Percentiles rank a stretch among this genome's conserved stretches.
phyloP scores from a whole-genome alignment of 92 coral and sea anemone species.

The Epizoanthus fatuus region DNA sequence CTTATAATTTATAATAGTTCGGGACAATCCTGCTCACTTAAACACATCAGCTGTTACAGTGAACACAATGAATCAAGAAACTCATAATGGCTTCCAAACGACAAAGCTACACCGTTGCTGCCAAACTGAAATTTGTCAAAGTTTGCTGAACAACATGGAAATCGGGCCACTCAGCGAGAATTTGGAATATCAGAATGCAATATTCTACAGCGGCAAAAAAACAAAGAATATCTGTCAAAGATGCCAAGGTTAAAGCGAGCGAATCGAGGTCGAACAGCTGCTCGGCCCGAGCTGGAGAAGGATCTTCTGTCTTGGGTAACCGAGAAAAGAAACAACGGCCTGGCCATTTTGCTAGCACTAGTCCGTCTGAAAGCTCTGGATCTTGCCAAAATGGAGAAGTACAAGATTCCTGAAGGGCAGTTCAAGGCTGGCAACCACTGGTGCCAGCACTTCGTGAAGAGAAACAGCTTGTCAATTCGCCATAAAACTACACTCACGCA shows the following conservation, averaged over 20 bases:
- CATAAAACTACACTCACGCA: constrained; percentile 62
- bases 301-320: constrained; percentile 52
- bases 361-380: constrained; percentile 53
- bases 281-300: constrained; percentile 3
- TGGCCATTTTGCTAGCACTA: constrained; percentile 48
- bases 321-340: constrained; percentile 53
- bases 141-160: too few species aligned
- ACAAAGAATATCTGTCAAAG: neutral
- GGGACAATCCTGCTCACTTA: too few species aligned
- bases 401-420: constrained; percentile 36
- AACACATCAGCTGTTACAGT: too few species aligned
- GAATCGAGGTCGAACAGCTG: neutral
- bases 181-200: too few species aligned
- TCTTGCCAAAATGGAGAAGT: constrained; percentile 31
- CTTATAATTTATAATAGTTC: too few species aligned
- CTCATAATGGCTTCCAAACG: too few species aligned
- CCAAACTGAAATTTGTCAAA: too few species aligned
- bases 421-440: constrained; percentile 48
- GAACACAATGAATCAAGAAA: too few species aligned
- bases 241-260: constrained; percentile 2
- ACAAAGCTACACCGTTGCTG: too few species aligned
- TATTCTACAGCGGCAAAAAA: too few species aligned
- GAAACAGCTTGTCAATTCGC: constrained; percentile 48
- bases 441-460: constrained; percentile 43
- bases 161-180: too few species aligned